Evolutionary conservation across 2,888 invertebrate genomes (phyloP).

Genomic region (Ophion obscuratus): DNA sequence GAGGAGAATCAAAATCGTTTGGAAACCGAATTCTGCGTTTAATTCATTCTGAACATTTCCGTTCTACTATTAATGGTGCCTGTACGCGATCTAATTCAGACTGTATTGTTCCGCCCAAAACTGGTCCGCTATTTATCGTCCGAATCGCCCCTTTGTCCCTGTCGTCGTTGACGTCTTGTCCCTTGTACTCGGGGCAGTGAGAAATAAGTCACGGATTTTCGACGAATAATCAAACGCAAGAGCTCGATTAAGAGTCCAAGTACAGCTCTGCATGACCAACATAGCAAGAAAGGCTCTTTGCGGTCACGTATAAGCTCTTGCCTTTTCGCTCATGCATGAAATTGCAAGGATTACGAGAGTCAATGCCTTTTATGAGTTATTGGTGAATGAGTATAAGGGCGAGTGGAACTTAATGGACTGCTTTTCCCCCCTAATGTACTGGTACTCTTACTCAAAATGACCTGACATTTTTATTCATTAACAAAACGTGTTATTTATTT

Average conservation of each 20-base stretch:
- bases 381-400: not conserved
- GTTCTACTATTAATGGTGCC: constrained; percentile 29
- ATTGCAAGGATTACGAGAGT: not conserved
- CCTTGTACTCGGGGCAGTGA: constrained; percentile 47
- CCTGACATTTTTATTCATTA: too few relatives aligned
- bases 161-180: constrained; percentile 32
- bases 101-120: constrained; percentile 33
- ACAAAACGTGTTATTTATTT: too few relatives aligned
- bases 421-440: not conserved
- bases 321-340: not conserved
- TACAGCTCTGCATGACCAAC: constrained; percentile 8
- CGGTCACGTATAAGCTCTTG: constrained; percentile 1
- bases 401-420: not conserved
- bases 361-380: not conserved
- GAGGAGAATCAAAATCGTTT: not conserved
- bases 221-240: constrained; percentile 39
- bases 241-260: constrained; percentile 14
- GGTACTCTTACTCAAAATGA: too few relatives aligned
- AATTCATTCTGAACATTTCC: not conserved
- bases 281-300: not conserved
- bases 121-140: constrained; percentile 50
- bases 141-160: constrained; percentile 40
- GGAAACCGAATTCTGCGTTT: not conserved
- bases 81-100: constrained; percentile 8
- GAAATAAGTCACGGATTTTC: constrained; percentile 38